Base-by-base conservation (phyloP, 1,140 invertebrate species). In the Trialeurodes vaporariorum region DNA sequence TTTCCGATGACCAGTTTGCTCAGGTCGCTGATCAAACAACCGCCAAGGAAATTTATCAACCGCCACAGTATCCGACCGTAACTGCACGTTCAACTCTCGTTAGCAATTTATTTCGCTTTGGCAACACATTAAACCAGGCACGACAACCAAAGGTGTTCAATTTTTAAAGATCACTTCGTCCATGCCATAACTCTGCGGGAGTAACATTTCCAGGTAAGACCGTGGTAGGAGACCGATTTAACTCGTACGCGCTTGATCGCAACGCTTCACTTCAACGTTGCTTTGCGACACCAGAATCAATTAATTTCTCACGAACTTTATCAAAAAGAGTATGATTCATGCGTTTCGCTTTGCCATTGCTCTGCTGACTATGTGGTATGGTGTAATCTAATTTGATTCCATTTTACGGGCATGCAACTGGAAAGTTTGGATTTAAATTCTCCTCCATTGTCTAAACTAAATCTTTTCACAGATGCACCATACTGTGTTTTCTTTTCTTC, bases 51-150 rank as follows among this genome's bases (percentile, higher is more conserved):
- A 27, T 26, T 21, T 64, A 68, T 12, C 61, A 25, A 25, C 61
- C 61, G 22, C 25, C 62, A 59, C 67, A 68, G 25, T 64, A 68
- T 21, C 67, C 63, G 23, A 65, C 61, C 63, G 59, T 68, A 25
- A 65, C 59, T 65, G 24, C 58, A 68, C n/a, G 24, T 65, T 25
- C 65, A 2, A 49, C 26, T 21, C 64, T 65, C 24, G 67, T 12
- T 58, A 40, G 61, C 24, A 65, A 64, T 61, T 68, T 68, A 26
- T 24, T 24, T n/a, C n/a, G 23, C 59, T 49, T 49, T 5, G 34
- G 34, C 17, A 49, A 49, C 5, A 49, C 17, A 9, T 5, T 49
- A 9, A 17, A 5, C 34, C 34, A 49, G 17, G 34, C 34, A 9
- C 34, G 5, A 49, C 34, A 49, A 9, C 34, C 34, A 49, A 49